Conservation (phyloP, 92 coral and sea anemone species). For the Epizoanthus illoricatus region DNA sequence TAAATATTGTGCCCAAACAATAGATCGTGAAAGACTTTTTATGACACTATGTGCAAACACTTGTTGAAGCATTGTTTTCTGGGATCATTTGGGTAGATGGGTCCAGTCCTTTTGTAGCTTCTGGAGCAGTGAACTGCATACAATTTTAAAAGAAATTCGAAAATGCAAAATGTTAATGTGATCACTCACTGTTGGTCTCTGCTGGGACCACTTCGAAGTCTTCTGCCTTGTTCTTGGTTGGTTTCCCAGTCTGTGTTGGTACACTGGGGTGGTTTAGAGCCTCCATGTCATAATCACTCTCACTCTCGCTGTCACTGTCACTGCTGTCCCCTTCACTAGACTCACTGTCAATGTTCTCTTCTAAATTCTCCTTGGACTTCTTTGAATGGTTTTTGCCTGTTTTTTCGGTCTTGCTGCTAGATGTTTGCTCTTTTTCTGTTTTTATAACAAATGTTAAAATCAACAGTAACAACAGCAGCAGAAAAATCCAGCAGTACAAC, state of each 20-base stretch:
- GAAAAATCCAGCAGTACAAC: no score
- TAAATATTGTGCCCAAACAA: no score
- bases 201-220: slow-evolving; percentile 91
- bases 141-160: no score
- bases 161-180: not conserved
- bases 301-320: slow-evolving; percentile 26
- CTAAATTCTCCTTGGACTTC: not conserved
- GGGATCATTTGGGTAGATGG: no score
- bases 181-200: slow-evolving; percentile 52
- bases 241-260: slow-evolving; percentile 22
- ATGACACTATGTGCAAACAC: no score
- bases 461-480: not conserved
- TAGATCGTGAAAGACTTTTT: no score
- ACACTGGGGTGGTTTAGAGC: slow-evolving; percentile 30
- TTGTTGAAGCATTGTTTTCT: no score
- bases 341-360: not conserved
- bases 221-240: slow-evolving; percentile 44
- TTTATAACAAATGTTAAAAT: not conserved
- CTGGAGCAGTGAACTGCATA: no score
- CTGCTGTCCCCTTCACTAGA: not conserved
- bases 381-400: not conserved
- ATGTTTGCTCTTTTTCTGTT: not conserved
- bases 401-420: not conserved
- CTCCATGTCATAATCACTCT: slow-evolving; percentile 78
- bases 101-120: no score